phyloP scores from a whole-genome alignment of 2,797 vertebrate genomes.

The Mormyrops boulengeri region DNA sequence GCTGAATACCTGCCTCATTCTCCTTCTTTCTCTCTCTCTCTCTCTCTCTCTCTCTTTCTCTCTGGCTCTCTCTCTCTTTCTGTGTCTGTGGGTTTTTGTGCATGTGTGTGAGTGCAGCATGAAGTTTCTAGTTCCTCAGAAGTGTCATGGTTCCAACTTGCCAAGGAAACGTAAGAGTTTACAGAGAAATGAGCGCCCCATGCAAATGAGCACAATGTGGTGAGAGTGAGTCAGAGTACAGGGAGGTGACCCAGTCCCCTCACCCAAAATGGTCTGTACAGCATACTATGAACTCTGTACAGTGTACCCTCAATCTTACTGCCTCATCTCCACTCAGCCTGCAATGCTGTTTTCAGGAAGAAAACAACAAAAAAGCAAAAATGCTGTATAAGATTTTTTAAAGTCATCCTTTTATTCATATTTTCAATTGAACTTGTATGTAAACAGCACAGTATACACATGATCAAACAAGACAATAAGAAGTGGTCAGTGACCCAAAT shows the following conservation, averaged over 20 bases:
- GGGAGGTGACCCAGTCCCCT: neutral
- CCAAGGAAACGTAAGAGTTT: constrained; percentile 12
- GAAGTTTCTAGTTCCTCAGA: constrained; percentile 37
- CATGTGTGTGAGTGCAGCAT: constrained; percentile 1
- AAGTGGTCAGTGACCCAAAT: neutral
- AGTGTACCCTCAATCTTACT: neutral
- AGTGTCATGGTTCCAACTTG: constrained; percentile 23
- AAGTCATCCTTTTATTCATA: neutral
- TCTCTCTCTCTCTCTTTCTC: neutral
- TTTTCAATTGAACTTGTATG: neutral
- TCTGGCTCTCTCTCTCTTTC: neutral
- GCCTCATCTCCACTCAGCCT: neutral
- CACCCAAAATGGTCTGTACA: neutral
- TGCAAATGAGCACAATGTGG: constrained; percentile 12
- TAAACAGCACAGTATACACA: neutral
- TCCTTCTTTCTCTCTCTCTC: neutral
- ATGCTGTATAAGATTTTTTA: neutral
- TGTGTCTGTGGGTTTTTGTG: neutral
- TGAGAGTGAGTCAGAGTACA: constrained; percentile 18
- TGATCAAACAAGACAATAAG: neutral
- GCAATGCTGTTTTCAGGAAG: neutral
- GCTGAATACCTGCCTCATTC: neutral
- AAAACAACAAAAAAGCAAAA: neutral
- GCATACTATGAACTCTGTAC: neutral
- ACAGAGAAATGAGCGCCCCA: constrained; percentile 21